Evolutionary conservation across 2,888 invertebrate species (phyloP), one percentile per base, ranked within the genome.

Genomic region (Drosophila sordidula): DNA sequence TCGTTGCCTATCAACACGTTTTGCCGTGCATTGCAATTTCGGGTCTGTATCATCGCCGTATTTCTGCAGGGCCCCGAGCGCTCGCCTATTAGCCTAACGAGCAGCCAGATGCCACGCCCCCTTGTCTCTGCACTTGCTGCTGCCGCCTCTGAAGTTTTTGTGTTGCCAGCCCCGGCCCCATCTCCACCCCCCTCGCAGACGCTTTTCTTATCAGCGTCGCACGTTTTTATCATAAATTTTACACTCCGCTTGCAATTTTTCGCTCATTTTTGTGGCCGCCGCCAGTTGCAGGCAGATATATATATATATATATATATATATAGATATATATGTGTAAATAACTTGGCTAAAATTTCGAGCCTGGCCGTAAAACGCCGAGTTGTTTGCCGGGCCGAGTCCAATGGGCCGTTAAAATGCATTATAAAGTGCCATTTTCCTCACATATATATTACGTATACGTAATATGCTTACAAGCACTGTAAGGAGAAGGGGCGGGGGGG

Each of bases 201-300:
- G 55, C 41, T 58, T 56, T 54, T 70, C 82, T 83, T 83, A 83
- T 82, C 86, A 70, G 66, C 61, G 71, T 76, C 71, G 80, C 82
- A 83, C 82, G 82, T 86, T 83, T 86, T 80, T 80, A 83, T 86
- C 86, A 83, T 83, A 86, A 86, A 83, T 86, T 86, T 86, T 80
- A 83, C 82, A 82, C 83, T 75, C 73, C 34, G 75, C 75, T 71
- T 78, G 85, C 78, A 86, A 79, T 85, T 75, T 79, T 71, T 70
- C 68, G 67, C 68, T 65, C 81, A 59, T 49, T 75, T 80, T 75
- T 65, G 78, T 75, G 84, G 70, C 64, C 58, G 62, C 64, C 55
- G 62, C 54, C 56, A 71, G 44, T 58, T 65, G 70, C 65, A 46
- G 46, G 55, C 44, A 54, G 55, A 46, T 29, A 2, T 29, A 56